phyloP scores from a whole-genome alignment of 1,140 invertebrate genomes.

The Rhopalosiphum padi region DNA sequence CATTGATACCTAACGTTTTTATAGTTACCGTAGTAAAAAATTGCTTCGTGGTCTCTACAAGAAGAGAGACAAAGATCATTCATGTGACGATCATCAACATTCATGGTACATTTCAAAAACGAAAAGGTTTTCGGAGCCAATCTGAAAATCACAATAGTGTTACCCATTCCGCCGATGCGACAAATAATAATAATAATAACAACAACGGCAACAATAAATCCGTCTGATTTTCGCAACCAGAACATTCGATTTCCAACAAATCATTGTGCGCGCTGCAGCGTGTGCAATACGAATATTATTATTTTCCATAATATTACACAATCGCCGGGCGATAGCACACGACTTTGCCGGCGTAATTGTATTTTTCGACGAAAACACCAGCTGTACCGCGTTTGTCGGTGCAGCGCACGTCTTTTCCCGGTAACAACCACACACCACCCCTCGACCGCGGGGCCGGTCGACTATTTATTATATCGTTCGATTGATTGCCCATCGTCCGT shows the following conservation, averaged over 20 bases:
- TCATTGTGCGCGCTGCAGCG: not conserved
- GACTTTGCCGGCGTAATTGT: not conserved
- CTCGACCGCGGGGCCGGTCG: not conserved
- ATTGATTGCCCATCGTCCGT: not conserved
- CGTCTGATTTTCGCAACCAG: not conserved
- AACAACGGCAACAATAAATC: not conserved
- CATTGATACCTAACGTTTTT: not conserved
- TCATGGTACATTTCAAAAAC: not conserved
- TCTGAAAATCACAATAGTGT: not conserved
- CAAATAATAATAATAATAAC: not conserved
- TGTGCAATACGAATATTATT: not conserved
- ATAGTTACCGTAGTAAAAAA: not conserved
- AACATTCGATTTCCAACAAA: constrained; percentile 12
- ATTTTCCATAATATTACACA: constrained; percentile 15
- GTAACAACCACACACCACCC: not conserved
- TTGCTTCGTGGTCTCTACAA: not conserved
- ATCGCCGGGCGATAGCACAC: not conserved
- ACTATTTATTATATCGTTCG: not conserved
- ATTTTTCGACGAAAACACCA: not conserved
- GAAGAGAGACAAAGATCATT: not conserved
- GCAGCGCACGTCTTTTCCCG: constrained; percentile 18
- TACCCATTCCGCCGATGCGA: not conserved
- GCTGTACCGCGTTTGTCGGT: constrained; percentile 14
- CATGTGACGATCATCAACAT: not conserved
- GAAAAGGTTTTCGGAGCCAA: not conserved